These are phyloP conservation scores for Aurelia aurita complex sp. Pacific DNA, from an alignment of 30 jellyfish, hydroid and myxozoan species.

Conservation along the genomic window DNA sequence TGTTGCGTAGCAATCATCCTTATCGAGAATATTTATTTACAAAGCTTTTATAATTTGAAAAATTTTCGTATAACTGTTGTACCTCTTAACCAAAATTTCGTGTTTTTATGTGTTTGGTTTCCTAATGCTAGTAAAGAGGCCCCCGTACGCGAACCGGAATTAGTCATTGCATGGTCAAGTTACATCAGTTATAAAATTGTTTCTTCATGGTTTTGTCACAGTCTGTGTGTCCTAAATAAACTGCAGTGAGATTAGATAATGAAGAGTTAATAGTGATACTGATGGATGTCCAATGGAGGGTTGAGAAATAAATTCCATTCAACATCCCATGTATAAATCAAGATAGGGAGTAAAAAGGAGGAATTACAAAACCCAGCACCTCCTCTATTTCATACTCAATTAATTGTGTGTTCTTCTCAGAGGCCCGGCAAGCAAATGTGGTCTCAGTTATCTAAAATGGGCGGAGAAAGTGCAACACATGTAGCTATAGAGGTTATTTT, in stretches of 20 bases:
- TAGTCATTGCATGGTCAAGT: neutral
- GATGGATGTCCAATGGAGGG: too few relatives aligned
- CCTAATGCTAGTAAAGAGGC: too few relatives aligned
- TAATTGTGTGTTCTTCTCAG: constrained; percentile 8
- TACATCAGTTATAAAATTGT: neutral
- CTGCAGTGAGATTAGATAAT: too few relatives aligned
- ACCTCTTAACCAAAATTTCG: too few relatives aligned
- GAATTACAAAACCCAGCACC: constrained; percentile 20
- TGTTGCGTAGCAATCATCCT: too few relatives aligned
- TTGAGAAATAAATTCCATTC: too few relatives aligned
- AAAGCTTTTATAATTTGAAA: too few relatives aligned
- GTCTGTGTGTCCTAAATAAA: constrained; percentile 4
- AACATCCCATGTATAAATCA: neutral
- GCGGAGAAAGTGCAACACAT: constrained; percentile 57
- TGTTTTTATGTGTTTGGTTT: too few relatives aligned
- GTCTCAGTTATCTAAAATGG: constrained; percentile 40
- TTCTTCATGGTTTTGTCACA: neutral
- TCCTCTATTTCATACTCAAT: constrained; percentile 45
- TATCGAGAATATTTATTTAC: too few relatives aligned
- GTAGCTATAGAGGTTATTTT: constrained; percentile 36
- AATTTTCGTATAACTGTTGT: too few relatives aligned
- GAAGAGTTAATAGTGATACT: too few relatives aligned
- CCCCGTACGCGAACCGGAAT: neutral
- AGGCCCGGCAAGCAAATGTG: constrained; percentile 28
- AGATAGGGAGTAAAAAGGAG: constrained; percentile 1